Conservation (phyloP, 2,888 invertebrate species). For the Clostera curtula region DNA sequence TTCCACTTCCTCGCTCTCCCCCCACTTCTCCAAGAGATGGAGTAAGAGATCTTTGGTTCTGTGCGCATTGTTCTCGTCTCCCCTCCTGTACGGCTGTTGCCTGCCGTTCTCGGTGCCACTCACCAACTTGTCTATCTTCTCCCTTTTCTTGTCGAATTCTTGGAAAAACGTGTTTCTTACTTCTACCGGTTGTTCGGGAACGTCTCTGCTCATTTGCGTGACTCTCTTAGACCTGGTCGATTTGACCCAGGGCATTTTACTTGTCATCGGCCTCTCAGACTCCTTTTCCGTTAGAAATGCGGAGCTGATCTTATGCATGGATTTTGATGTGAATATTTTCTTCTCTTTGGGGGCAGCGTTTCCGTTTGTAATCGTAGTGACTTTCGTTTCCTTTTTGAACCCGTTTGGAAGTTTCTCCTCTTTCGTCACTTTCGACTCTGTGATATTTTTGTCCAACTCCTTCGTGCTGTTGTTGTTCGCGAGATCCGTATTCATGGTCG, state of each 20-base stretch:
- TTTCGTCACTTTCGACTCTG: slow-evolving; percentile 44
- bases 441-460: slow-evolving; percentile 58
- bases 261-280: slow-evolving; percentile 61
- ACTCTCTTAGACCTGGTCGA: slow-evolving; percentile 78
- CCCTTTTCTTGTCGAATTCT: slow-evolving; percentile 62
- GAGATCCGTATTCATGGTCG: slow-evolving; percentile 77
- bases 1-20: slow-evolving; percentile 72
- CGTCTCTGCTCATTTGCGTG: slow-evolving; percentile 81
- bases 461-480: slow-evolving; percentile 60
- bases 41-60: slow-evolving; percentile 85
- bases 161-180: slow-evolving; percentile 71
- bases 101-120: slow-evolving; percentile 56
- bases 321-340: slow-evolving; percentile 56
- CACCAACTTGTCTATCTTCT: slow-evolving; percentile 62
- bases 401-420: slow-evolving; percentile 56
- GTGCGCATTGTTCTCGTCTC: slow-evolving; percentile 76
- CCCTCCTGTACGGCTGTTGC: slow-evolving; percentile 64
- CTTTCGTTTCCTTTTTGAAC: slow-evolving; percentile 45
- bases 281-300: slow-evolving; percentile 54
- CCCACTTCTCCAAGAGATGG: slow-evolving; percentile 85
- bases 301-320: slow-evolving; percentile 54
- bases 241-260: slow-evolving; percentile 72
- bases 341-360: slow-evolving; percentile 44
- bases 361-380: slow-evolving; percentile 51
- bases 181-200: slow-evolving; percentile 78